A percentile compares a stretch with the other conserved stretches of the same genome.
Evolutionary conservation across 2,888 invertebrate genomes (phyloP).

Genomic region (Diploptera punctata): DNA sequence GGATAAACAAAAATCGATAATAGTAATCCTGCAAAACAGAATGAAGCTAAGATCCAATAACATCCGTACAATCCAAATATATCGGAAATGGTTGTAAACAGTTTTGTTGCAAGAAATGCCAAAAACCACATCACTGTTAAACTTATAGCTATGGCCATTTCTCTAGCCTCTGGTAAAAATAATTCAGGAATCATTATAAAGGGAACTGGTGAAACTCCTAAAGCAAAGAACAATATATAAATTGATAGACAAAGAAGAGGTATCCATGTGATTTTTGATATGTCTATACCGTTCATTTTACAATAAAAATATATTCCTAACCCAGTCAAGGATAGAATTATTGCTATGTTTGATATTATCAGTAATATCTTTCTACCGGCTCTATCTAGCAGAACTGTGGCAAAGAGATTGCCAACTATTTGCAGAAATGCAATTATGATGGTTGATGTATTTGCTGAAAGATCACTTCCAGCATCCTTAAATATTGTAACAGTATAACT

Average conservation of each 20-base stretch:
- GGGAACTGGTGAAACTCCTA: slow-evolving; percentile 33
- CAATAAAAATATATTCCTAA: slow-evolving; percentile 51
- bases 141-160: slow-evolving; percentile 28
- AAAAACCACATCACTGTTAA: slow-evolving; percentile 49
- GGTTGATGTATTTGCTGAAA: slow-evolving; percentile 51
- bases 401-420: slow-evolving; percentile 48
- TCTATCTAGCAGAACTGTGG: slow-evolving; percentile 52
- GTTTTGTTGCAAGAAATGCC: slow-evolving; percentile 54
- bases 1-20: slow-evolving; percentile 54
- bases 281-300: slow-evolving; percentile 42
- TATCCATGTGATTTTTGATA: slow-evolving; percentile 29
- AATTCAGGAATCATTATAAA: slow-evolving; percentile 38
- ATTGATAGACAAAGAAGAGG: slow-evolving; percentile 34
- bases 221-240: slow-evolving; percentile 28
- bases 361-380: slow-evolving; percentile 57
- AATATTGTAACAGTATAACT: slow-evolving; percentile 51
- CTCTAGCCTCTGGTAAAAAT: slow-evolving; percentile 34
- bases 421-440: slow-evolving; percentile 57
- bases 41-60: slow-evolving; percentile 56
- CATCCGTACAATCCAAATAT: slow-evolving; percentile 53
- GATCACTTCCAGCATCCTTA: slow-evolving; percentile 47
- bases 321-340: slow-evolving; percentile 48
- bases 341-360: slow-evolving; percentile 52
- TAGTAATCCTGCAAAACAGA: slow-evolving; percentile 51
- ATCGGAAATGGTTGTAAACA: slow-evolving; percentile 53